phyloP scores from a whole-genome alignment of 2,113 vertebrate genomes.

The Coracopsis vasa region DNA sequence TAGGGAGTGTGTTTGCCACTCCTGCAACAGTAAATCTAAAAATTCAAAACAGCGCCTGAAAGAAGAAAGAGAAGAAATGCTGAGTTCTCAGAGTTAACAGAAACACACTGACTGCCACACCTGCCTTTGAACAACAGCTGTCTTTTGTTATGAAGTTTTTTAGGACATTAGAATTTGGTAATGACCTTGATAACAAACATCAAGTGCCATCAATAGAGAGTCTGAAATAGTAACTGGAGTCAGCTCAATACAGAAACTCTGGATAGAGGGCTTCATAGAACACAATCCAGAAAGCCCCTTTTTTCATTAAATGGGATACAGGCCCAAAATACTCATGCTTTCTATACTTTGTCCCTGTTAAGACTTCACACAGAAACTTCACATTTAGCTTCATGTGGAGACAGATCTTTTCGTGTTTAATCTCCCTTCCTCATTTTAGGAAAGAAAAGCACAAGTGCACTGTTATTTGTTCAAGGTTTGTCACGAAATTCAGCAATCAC shows the following conservation, averaged over 20 bases:
- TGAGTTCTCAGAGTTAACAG: not conserved
- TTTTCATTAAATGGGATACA: not conserved
- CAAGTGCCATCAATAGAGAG: not conserved
- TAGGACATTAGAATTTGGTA: not conserved
- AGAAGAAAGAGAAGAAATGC: not conserved
- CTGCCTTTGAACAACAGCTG: not conserved
- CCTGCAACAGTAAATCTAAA: conserved; percentile 92
- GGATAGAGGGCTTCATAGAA: not conserved
- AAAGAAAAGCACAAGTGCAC: not conserved
- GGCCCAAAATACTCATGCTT: not conserved
- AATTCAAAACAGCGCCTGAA: conserved; percentile 95
- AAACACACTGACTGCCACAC: not conserved
- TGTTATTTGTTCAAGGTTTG: not conserved
- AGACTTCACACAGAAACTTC: not conserved
- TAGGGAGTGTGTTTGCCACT: conserved; percentile 94
- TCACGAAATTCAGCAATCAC: not conserved
- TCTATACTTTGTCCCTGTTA: not conserved
- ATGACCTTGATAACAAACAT: not conserved
- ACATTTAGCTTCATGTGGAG: not conserved
- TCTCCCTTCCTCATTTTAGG: not conserved
- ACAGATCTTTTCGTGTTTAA: not conserved
- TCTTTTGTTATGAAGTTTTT: not conserved
- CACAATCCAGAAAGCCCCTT: not conserved
- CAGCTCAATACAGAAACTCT: not conserved
- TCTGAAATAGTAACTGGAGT: not conserved